These are phyloP conservation scores for Leptodactylus fallax DNA, from an alignment of 2,797 vertebrate species.

Conservation along the genomic window DNA sequence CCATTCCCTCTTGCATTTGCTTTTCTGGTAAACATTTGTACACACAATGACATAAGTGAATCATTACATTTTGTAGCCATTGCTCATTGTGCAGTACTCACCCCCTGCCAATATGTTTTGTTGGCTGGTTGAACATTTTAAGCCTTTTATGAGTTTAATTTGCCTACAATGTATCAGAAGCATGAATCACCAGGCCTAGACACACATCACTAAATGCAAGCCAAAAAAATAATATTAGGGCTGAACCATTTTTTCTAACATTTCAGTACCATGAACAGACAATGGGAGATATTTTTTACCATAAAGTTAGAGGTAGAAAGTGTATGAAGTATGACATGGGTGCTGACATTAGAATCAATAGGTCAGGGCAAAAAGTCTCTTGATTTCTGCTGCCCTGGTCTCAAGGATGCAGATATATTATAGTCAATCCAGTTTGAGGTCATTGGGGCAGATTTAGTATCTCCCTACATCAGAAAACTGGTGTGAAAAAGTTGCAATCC, in stretches of 20 bases:
- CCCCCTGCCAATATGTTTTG: conserved; percentile 1
- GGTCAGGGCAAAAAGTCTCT: no score
- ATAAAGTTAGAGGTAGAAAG: no score
- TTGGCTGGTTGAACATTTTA: not conserved
- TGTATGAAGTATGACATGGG: no score
- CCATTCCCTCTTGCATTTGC: not conserved
- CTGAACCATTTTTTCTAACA: not conserved
- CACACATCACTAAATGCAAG: not conserved
- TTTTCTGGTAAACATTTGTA: not conserved
- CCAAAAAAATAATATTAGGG: not conserved
- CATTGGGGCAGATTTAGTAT: no score
- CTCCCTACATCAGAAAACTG: no score
- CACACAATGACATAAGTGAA: no score
- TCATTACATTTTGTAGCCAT: not conserved
- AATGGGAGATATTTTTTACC: not conserved
- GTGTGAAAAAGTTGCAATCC: no score
- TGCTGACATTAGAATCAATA: no score
- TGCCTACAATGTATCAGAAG: no score
- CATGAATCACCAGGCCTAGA: not conserved
- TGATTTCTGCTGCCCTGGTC: no score
- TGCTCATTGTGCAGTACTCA: not conserved
- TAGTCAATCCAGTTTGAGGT: no score
- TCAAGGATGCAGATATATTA: no score
- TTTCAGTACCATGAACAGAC: not conserved
- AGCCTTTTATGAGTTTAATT: not conserved